These are phyloP conservation scores for Manduca sexta DNA, from an alignment of 1,140 invertebrate species.

Conservation along the genomic window DNA sequence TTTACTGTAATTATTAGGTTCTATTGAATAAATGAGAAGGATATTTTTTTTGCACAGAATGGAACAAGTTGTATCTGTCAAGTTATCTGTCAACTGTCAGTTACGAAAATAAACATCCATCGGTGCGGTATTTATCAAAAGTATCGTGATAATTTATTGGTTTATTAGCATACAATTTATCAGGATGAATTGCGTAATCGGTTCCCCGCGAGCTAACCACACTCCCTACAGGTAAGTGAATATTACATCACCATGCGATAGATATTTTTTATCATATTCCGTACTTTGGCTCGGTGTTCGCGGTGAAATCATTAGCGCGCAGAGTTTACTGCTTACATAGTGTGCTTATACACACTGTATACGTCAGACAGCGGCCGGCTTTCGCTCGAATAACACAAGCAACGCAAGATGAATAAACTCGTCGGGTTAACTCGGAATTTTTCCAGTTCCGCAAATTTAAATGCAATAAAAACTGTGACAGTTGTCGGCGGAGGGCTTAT, in stretches of 20 bases:
- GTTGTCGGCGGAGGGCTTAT: slow-evolving; percentile 90
- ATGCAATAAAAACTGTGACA: slow-evolving; percentile 82
- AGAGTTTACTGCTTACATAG: not conserved
- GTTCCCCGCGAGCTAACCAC: not conserved
- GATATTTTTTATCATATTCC: slow-evolving; percentile 5
- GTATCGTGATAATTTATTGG: not conserved
- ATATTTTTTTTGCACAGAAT: too few relatives aligned
- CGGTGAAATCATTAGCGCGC: too few relatives aligned
- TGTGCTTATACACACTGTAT: slow-evolving; percentile 3
- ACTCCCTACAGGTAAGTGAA: slow-evolving; percentile 26
- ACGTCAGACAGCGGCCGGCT: slow-evolving; percentile 11
- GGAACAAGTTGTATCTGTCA: too few relatives aligned
- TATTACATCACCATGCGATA: slow-evolving; percentile 8
- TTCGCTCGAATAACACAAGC: slow-evolving; percentile 7
- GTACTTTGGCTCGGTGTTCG: slow-evolving; percentile 1
- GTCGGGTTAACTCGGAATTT: slow-evolving; percentile 41
- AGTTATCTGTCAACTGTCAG: too few relatives aligned
- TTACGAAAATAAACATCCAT: too few relatives aligned
- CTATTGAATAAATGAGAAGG: too few relatives aligned
- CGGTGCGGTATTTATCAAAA: too few relatives aligned
- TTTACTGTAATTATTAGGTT: too few relatives aligned
- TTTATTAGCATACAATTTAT: slow-evolving; percentile 4
- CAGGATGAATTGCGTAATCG: slow-evolving; percentile 18
- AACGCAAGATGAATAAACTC: slow-evolving; percentile 51
- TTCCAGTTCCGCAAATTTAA: slow-evolving; percentile 41